Evolutionary conservation across 2,888 invertebrate genomes (phyloP).

Genomic region (Oligia strigilis): DNA sequence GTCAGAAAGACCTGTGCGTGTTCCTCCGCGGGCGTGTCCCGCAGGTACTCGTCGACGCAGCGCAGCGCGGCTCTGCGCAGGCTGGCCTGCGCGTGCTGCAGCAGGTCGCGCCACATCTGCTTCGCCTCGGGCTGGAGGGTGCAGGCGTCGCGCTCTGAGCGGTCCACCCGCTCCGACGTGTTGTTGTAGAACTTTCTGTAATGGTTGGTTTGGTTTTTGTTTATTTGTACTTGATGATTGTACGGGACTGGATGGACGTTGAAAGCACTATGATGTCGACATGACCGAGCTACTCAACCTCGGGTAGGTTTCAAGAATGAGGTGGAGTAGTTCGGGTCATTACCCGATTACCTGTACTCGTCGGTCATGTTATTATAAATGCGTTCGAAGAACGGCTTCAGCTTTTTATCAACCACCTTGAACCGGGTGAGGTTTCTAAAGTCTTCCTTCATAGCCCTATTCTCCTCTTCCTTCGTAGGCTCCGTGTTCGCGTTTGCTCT

Average conservation of each 20-base stretch:
- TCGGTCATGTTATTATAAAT: slow-evolving; percentile 73
- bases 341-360: slow-evolving; percentile 67
- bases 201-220: not conserved
- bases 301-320: too few species aligned
- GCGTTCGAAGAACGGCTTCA: slow-evolving; percentile 70
- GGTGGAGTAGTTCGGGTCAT: too few species aligned
- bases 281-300: not conserved
- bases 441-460: not conserved
- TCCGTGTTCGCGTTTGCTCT: not conserved
- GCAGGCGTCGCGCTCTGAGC: slow-evolving; percentile 66
- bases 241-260: not conserved
- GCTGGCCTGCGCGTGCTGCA: slow-evolving; percentile 61
- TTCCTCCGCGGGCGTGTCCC: slow-evolving; percentile 27
- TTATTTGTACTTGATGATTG: not conserved
- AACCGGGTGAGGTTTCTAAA: slow-evolving; percentile 63
- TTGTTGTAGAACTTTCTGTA: slow-evolving; percentile 66
- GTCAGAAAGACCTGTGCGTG: not conserved
- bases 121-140: slow-evolving; percentile 67
- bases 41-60: slow-evolving; percentile 61
- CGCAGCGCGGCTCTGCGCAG: slow-evolving; percentile 62
- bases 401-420: slow-evolving; percentile 63
- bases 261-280: not conserved
- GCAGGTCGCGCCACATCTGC: slow-evolving; percentile 69
- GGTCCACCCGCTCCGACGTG: slow-evolving; percentile 52
- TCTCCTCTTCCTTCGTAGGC: not conserved